Evolutionary conservation across 2,888 invertebrate genomes (phyloP).

Genomic region (Apantesis nais): DNA sequence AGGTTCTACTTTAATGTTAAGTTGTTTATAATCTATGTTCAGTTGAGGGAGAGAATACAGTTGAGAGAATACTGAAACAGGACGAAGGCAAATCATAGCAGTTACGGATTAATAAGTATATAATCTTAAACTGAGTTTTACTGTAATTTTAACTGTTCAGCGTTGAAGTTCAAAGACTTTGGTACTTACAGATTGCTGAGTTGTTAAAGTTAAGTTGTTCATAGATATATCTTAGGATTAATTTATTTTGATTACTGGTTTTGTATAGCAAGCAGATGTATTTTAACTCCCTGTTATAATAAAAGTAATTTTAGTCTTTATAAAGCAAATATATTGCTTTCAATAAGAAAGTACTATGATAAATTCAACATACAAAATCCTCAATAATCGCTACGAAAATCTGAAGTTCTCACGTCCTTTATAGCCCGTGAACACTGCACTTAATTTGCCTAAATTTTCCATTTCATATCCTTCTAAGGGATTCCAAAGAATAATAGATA

Average conservation of each 20-base stretch:
- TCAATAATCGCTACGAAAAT: not conserved
- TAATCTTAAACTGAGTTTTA: constrained; percentile 20
- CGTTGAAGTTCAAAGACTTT: not conserved
- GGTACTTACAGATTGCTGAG: not conserved
- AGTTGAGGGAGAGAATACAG: constrained; percentile 13
- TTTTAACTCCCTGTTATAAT: too few species aligned
- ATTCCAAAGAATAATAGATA: constrained; percentile 26
- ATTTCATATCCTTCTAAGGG: constrained; percentile 18
- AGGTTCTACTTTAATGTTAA: constrained; percentile 21
- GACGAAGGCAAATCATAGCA: constrained; percentile 22
- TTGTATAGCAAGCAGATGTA: too few species aligned
- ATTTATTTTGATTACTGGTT: not conserved
- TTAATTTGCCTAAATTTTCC: constrained; percentile 20
- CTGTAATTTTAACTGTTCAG: constrained; percentile 22
- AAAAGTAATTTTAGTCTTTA: too few species aligned
- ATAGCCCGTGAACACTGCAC: constrained; percentile 14
- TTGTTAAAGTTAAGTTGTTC: not conserved
- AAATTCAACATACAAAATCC: not conserved
- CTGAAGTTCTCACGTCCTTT: constrained; percentile 4
- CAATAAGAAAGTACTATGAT: not conserved
- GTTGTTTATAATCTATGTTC: constrained; percentile 35
- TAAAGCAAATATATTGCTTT: not conserved
- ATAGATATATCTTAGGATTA: not conserved
- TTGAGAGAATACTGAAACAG: constrained; percentile 14
- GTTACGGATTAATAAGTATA: constrained; percentile 28